Percentiles rank a stretch among this genome's conserved stretches.
Conservation (phyloP, 2,888 invertebrate species). For the Agrochola circellaris region DNA sequence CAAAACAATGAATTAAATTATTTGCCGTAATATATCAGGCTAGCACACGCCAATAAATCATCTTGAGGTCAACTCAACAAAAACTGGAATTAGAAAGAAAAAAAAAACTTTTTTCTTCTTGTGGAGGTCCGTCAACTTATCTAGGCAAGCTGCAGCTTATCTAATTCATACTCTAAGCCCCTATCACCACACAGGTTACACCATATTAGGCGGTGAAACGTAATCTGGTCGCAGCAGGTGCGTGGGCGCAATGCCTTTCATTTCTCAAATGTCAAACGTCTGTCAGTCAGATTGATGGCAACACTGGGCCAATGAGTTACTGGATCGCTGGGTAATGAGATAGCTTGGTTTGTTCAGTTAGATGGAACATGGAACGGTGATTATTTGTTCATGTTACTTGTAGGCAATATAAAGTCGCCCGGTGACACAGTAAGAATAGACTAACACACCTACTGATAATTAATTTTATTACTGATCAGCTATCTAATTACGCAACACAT, state of each 20-base stretch:
- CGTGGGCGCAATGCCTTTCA: slow-evolving; percentile 66
- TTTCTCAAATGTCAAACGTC: slow-evolving; percentile 63
- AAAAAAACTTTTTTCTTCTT: no score
- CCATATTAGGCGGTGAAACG: slow-evolving; percentile 67
- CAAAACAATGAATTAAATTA: no score
- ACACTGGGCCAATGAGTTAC: slow-evolving; percentile 23
- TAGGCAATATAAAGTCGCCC: not conserved
- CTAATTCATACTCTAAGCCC: slow-evolving; percentile 15
- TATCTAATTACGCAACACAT: no score
- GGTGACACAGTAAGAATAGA: not conserved
- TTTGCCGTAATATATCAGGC: no score
- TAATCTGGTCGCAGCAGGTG: slow-evolving; percentile 54
- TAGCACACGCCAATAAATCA: no score
- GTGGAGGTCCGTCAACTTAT: no score
- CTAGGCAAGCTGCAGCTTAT: slow-evolving; percentile 2
- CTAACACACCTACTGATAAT: no score
- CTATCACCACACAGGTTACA: slow-evolving; percentile 26
- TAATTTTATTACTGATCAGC: no score
- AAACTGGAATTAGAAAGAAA: no score
- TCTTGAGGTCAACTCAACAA: no score
- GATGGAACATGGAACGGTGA: not conserved
- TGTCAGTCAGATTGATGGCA: slow-evolving; percentile 51
- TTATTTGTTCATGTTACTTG: not conserved
- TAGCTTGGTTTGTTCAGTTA: not conserved
- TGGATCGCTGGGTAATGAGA: slow-evolving; percentile 6